Evolutionary conservation across 2,797 vertebrate genomes (phyloP).

Genomic region (Tympanoctomys barrerae): DNA sequence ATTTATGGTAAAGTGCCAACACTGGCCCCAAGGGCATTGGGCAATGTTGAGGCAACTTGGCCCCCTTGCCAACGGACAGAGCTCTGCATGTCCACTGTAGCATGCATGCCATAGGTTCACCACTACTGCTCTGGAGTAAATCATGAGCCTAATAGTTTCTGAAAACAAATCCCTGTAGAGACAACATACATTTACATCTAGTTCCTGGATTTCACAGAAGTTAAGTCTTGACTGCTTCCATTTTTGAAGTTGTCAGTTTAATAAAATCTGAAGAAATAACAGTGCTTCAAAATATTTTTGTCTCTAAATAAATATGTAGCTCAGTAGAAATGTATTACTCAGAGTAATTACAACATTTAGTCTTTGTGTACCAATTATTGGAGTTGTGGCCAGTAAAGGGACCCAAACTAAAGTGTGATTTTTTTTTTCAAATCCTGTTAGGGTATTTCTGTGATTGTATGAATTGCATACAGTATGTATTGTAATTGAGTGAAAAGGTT

Average conservation of each 20-base stretch:
- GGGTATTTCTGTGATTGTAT: neutral
- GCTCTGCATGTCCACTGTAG: neutral
- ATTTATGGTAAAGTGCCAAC: neutral
- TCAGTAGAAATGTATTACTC: conserved; percentile 1
- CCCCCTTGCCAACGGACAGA: neutral
- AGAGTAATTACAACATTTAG: neutral
- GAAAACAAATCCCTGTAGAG: neutral
- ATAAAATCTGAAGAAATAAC: conserved; percentile 57
- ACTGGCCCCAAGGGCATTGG: neutral
- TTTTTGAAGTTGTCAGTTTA: conserved; percentile 50
- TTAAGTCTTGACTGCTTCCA: conserved; percentile 18
- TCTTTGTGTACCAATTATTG: neutral
- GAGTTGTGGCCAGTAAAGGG: neutral
- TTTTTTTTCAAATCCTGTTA: neutral
- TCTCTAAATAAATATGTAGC: neutral
- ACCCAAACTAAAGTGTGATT: conserved; percentile 3
- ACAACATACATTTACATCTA: neutral
- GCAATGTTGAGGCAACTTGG: neutral
- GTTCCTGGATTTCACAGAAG: neutral
- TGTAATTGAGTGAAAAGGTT: conserved; percentile 20
- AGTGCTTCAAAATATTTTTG: neutral
- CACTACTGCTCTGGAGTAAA: neutral
- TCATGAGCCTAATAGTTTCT: neutral
- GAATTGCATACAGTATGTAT: neutral
- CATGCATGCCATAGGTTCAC: neutral